Conservation (phyloP, 2,888 invertebrate genomes). For the Lysandra bellargus region DNA sequence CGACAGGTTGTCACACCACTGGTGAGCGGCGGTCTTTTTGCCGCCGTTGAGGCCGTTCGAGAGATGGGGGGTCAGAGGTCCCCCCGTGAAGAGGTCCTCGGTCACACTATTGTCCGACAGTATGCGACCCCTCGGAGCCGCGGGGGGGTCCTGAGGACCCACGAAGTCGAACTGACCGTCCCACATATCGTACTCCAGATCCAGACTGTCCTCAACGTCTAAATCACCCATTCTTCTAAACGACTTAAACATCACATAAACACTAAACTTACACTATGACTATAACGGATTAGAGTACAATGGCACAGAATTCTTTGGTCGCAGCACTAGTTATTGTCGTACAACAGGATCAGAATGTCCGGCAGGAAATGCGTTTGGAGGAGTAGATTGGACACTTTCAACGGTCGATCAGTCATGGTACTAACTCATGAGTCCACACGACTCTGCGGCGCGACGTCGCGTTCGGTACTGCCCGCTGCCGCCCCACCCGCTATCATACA, state of each 20-base stretch:
- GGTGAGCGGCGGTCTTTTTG: slow-evolving; percentile 78
- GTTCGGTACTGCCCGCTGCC: slow-evolving; percentile 47
- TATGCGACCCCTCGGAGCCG: slow-evolving; percentile 62
- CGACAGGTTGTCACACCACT: slow-evolving; percentile 81
- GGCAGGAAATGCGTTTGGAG: slow-evolving; percentile 66
- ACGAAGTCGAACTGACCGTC: slow-evolving; percentile 93
- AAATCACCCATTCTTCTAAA: slow-evolving; percentile 73
- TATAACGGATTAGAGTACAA: slow-evolving; percentile 61
- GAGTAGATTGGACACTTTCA: slow-evolving; percentile 67
- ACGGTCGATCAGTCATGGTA: slow-evolving; percentile 72
- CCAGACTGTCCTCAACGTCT: slow-evolving; percentile 81
- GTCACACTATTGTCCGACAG: slow-evolving; percentile 68
- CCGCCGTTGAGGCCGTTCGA: slow-evolving; percentile 76
- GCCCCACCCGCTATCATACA: slow-evolving; percentile 72
- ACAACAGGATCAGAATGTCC: slow-evolving; percentile 72
- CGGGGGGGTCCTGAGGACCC: slow-evolving; percentile 78
- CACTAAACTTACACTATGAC: slow-evolving; percentile 56
- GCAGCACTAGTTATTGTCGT: slow-evolving; percentile 67
- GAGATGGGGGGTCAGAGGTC: slow-evolving; percentile 71
- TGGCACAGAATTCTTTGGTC: slow-evolving; percentile 55
- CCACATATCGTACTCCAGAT: slow-evolving; percentile 93
- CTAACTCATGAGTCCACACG: slow-evolving; percentile 37
- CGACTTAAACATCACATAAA: slow-evolving; percentile 73
- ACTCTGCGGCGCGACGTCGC: not conserved
- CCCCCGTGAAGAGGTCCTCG: slow-evolving; percentile 74